Evolutionary conservation across 2,888 invertebrate species (phyloP), one percentile per base, ranked within the genome.

Genomic region (Sympetrum striolatum): DNA sequence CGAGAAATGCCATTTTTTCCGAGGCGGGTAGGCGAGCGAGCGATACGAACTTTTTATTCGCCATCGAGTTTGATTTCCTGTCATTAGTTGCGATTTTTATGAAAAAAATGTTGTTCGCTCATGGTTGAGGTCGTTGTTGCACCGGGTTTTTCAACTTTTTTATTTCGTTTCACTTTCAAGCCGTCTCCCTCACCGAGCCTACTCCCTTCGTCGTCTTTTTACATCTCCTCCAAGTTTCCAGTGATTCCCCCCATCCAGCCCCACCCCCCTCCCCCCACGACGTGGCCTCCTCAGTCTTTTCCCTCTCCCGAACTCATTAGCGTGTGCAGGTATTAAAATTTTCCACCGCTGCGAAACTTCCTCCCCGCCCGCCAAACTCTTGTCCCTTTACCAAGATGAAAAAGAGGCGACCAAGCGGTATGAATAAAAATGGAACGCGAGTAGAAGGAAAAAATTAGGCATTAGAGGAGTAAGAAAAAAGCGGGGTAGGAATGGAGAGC

Each of bases 321-420:
- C 86, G 86, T 60, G 86, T 86, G 86, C 86, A 60, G 86, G 60
- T 86, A 86, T 86, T 86, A 58, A 86, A 86, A 86, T 86, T 86
- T 86, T 60, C 86, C 86, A 86, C 86, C 58, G 35, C 82, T 82
- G 25, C 58, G 39, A 86, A 86, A 60, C 86, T 86, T 60, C 73
- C 86, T 82, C 58, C 25, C 35, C 44, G 10, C 44, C 10, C 35
- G 31, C 35, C n/a, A 73, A 73, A 73, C 73, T 73, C 73, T 73
- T 73, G 73, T 73, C 73, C 73, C 73, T 73, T 73, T 25, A 73
- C 73, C 73, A 73, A 25, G 64, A 37, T 64, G 86, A 60, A 48
- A 86, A 60, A 86, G 64, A 73, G 60, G 86, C 60, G 35, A 35
- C 60, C 60, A 18, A 39, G 86, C 60, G 86, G 86, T 86, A 60